Evolutionary conservation across 2,113 vertebrate genomes (phyloP), one percentile per base, ranked within the genome.

Genomic region (Sapajus apella): DNA sequence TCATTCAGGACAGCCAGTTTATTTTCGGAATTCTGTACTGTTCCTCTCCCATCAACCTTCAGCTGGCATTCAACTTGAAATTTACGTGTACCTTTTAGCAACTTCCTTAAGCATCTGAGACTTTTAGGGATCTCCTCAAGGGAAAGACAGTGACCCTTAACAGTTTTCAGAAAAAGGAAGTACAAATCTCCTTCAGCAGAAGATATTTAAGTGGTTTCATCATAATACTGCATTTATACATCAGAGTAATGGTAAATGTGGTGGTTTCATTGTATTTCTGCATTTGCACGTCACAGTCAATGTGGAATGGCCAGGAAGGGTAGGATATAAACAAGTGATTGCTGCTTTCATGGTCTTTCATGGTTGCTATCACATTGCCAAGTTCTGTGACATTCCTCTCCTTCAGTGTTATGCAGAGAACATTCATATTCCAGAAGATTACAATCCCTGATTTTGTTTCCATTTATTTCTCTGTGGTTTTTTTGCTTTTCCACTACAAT

Each of bases 181-280:
- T 32, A 25, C 30, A 20, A 0, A 7, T 70, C 37, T 64, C 50
- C 77, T 64, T 40, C 43, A 68, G 37, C 50, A 68, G 56, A 94
- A 89, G 73, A 13, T 18, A 5, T 43, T 68, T 64, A 30, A 56
- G 81, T 43, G 56, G 27, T 35, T 13, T 50, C 8, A 20, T 75
- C 45, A 13, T 11, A 17, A 0, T 13, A 2, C 16, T n/a, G 40
- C 25, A 2, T 27, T 70, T 27, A 3, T 45, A 11, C 6, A 5
- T 75, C 30, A 70, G 9, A 56, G 37, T 50, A 2, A 17, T 58
- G 43, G 45, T 37, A 52, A 18, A 43, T 40, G 20, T 5, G 10
- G 25, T 3, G 3, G 27, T 45, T 79, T 77, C n/a, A 27, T 21
- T 17, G 6, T 18, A 25, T 18, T 6, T 2, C 8, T n/a, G 45